phyloP scores from a whole-genome alignment of 2,888 invertebrate genomes.

The Frankliniella intonsa region DNA sequence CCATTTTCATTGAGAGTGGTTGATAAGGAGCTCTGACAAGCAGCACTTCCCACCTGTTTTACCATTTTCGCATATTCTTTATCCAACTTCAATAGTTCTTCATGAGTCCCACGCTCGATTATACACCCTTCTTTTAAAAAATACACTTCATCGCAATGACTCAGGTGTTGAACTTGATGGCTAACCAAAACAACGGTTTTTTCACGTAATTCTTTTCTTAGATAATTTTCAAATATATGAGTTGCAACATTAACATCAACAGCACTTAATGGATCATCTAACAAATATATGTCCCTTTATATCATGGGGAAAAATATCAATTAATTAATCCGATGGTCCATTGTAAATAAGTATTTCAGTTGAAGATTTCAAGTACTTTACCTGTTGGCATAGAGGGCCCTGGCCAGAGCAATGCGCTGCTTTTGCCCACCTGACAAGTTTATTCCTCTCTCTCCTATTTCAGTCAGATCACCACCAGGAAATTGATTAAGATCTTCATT shows the following conservation, averaged over 20 bases:
- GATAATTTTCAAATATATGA: constrained; percentile 53
- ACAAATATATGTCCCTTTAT: constrained; percentile 52
- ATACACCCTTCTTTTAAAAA: constrained; percentile 55
- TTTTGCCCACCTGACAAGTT: constrained; percentile 54
- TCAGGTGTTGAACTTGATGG: constrained; percentile 58
- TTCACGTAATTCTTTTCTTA: constrained; percentile 49
- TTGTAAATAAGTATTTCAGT: background rate
- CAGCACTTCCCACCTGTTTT: constrained; percentile 37
- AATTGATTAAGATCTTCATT: constrained; percentile 53
- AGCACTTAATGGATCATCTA: constrained; percentile 57
- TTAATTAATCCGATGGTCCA: too few relatives aligned
- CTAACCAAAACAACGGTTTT: constrained; percentile 59
- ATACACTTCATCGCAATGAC: constrained; percentile 55
- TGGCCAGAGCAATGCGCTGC: constrained; percentile 53
- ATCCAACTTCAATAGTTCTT: constrained; percentile 47
- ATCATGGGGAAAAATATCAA: background rate
- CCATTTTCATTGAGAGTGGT: constrained; percentile 26
- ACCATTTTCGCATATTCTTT: constrained; percentile 45
- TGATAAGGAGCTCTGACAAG: constrained; percentile 30
- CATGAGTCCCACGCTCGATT: constrained; percentile 53
- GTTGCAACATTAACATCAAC: constrained; percentile 52
- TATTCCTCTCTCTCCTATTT: constrained; percentile 53
- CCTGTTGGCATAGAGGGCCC: constrained; percentile 52
- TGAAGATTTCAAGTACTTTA: constrained; percentile 35
- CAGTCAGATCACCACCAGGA: constrained; percentile 55